Base-by-base conservation (phyloP, 2,113 vertebrate genomes). In the Lepus americanus region DNA sequence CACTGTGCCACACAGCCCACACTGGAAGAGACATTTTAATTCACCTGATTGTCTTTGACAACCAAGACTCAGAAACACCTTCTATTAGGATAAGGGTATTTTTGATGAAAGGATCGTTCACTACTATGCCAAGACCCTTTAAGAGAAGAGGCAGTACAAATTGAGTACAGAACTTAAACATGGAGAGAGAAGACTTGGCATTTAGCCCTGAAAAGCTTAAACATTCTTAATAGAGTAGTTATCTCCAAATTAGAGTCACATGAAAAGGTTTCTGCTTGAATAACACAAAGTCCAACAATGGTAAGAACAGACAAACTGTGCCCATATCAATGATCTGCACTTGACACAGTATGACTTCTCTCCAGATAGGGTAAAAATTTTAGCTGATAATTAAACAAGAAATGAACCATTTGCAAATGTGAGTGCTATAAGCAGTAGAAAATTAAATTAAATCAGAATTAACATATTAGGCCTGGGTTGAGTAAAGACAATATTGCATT, bases 391-490 rank as follows among this genome's bases (percentile, higher is more conserved):
- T 98, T 98, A 98, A 97, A 97, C 95, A 98, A 69, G 74, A 98
- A 98, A 98, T 98, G 98, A 98, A 96, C 97, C 98, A 97, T 98
- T 97, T 96, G 95, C 97, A 97, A 98, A 98, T 97, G 95, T 97
- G 96, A 97, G 83, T 12, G 39, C 95, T 96, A 94, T 91, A 87
- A 98, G 95, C 96, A 97, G 82, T 97, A 95, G 94, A 97, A 97
- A 98, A 98, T 98, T 98, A 97, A 98, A 98, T 98, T 98, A 98
- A 97, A 87, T 92, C 84, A 97, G 97, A 98, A 98, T 97, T 97
- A 98, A 96, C 95, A 97, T 96, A 98, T 85, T 96, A 98, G 92
- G 80, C 96, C 94, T 96, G 78, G 63, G 97, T 95, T 97, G 96
- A 94, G 83, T 97, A 97, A 97, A 98, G 97, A 95, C 96, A 98